These are phyloP conservation scores for Portevinia maculata DNA, from an alignment of 2,888 invertebrate genomes.

Conservation along the genomic window DNA sequence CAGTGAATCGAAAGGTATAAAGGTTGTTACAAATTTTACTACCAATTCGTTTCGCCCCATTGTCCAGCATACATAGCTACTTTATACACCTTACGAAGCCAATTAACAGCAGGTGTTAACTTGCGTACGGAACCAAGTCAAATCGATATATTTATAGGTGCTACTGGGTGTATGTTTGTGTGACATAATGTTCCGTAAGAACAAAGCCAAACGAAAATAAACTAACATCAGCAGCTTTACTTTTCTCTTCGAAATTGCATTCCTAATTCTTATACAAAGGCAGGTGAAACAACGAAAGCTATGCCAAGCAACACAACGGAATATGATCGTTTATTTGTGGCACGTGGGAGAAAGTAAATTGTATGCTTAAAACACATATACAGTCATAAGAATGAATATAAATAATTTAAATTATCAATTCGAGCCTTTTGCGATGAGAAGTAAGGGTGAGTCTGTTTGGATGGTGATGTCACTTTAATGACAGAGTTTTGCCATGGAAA, in stretches of 20 bases:
- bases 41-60: conserved; percentile 5
- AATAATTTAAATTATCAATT: neutral
- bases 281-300: neutral
- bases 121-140: neutral
- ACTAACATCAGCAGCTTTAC: too few relatives aligned
- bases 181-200: neutral
- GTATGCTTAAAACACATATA: neutral
- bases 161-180: neutral
- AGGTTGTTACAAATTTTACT: neutral
- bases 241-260: too few relatives aligned
- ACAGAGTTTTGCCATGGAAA: too few relatives aligned
- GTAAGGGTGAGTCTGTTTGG: neutral
- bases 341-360: conserved; percentile 5
- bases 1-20: neutral
- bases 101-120: conserved; percentile 14
- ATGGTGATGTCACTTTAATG: conserved; percentile 7
- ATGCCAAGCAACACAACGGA: neutral
- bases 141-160: neutral
- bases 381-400: neutral
- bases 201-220: neutral
- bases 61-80: neutral
- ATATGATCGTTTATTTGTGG: conserved; percentile 13
- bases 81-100: neutral
- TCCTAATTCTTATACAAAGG: neutral
- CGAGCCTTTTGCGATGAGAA: neutral